Evolutionary conservation across 1,140 invertebrate genomes (phyloP).

Genomic region (Vollenhovia emeryi): DNA sequence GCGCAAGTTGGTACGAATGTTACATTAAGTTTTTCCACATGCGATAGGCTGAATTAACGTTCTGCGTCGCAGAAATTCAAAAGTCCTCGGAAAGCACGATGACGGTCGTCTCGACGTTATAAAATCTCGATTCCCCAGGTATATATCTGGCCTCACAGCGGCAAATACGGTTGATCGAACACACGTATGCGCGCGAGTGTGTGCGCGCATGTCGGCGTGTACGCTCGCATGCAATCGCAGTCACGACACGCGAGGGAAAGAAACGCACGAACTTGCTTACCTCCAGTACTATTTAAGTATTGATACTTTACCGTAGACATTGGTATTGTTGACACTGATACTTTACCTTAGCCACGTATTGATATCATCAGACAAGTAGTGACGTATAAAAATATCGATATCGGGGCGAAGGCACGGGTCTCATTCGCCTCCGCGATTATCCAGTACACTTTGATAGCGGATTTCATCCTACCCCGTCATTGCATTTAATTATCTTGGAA

Average conservation of each 20-base stretch:
- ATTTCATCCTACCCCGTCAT: not conserved
- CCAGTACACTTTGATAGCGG: not conserved
- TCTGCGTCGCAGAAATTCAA: not conserved
- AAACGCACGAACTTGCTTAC: conserved; percentile 24
- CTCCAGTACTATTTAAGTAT: not conserved
- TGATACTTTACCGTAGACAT: conserved; percentile 14
- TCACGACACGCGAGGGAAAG: conserved; percentile 31
- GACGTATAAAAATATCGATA: conserved; percentile 2
- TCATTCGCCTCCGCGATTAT: not conserved
- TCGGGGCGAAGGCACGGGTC: not conserved
- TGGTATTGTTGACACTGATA: conserved; percentile 5
- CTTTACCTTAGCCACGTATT: not conserved
- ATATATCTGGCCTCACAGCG: conserved; percentile 24
- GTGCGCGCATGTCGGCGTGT: not conserved
- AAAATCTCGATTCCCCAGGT: conserved; percentile 26
- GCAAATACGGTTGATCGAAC: conserved; percentile 35
- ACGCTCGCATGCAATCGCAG: conserved; percentile 27
- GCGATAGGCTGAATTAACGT: not conserved
- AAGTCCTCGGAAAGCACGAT: not conserved
- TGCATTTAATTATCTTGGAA: not conserved
- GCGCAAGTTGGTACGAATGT: not conserved
- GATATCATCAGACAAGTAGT: not conserved
- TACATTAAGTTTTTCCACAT: not conserved
- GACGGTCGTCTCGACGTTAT: conserved; percentile 1
- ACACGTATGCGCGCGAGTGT: not conserved